Percentiles rank a stretch among this genome's conserved stretches.
Conservation (phyloP, 1,140 invertebrate species). For the Cotesia chilonis region DNA sequence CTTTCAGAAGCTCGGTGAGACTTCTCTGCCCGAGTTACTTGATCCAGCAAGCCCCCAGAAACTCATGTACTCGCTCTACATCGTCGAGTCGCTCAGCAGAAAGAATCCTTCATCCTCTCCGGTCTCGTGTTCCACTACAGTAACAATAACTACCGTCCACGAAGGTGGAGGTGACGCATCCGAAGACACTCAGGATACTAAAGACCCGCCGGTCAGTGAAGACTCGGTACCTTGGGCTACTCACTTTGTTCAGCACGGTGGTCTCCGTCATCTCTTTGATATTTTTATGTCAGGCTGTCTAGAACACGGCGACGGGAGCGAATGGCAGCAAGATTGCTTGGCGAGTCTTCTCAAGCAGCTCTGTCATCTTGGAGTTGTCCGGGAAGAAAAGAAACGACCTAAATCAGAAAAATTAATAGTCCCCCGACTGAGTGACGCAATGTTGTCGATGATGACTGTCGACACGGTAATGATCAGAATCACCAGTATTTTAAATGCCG, state of each 20-base stretch:
- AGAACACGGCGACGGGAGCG: conserved; percentile 75
- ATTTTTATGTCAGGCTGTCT: conserved; percentile 86
- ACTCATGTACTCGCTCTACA: conserved; percentile 93
- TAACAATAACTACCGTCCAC: conserved; percentile 49
- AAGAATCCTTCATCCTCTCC: conserved; percentile 34
- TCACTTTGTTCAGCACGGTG: conserved; percentile 86
- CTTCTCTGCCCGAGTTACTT: conserved; percentile 76
- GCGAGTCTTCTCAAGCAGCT: conserved; percentile 85
- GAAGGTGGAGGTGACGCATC: conserved; percentile 61
- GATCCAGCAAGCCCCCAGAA: conserved; percentile 90
- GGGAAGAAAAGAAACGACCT: conserved; percentile 65
- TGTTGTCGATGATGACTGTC: conserved; percentile 84
- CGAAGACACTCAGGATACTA: conserved; percentile 14
- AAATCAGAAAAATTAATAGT: conserved; percentile 73
- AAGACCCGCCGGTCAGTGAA: conserved; percentile 54
- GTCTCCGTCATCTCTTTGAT: conserved; percentile 86
- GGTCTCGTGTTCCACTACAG: conserved; percentile 27
- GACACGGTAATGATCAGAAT: conserved; percentile 82
- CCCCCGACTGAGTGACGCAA: conserved; percentile 74
- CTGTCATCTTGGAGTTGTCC: conserved; percentile 81
- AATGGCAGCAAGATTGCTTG: conserved; percentile 95
- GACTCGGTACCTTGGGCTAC: conserved; percentile 72
- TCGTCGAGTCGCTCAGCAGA: conserved; percentile 79
- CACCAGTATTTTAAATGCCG: conserved; percentile 87
- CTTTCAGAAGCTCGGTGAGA: conserved; percentile 78